Evolutionary conservation across 2,888 invertebrate genomes (phyloP), one percentile per base, ranked within the genome.

Genomic region (Neoascia interrupta): DNA sequence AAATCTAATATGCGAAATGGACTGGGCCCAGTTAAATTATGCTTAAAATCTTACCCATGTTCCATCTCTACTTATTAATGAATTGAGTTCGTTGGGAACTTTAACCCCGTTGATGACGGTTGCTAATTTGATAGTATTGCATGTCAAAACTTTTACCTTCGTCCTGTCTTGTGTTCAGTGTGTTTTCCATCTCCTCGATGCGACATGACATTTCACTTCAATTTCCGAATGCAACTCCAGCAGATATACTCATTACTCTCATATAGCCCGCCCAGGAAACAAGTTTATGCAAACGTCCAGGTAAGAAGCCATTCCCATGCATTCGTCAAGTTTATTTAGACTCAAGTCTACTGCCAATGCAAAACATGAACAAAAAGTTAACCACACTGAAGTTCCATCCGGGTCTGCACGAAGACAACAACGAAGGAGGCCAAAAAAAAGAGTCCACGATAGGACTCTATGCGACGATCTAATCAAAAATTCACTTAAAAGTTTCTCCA

Each of bases 401-500:
- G 6, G 15, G 47, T n/a, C n/a, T 39, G 4, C 28, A 19, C n/a
- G n/a, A 51, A 51, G 51, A 73, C 58, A 53, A 63, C 31, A n/a
- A n/a, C 28, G 39, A 26, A 36, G 23, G 11, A 21, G 49, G 34
- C 43, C 49, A 56, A 41, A 43, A 31, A 56, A 41, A 23, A 56
- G 49, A 45, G 37, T 15, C 31, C 15, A 31, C 31, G 16, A 15
- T 13, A 26, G 41, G 31, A 54, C 28, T 66, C 51, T n/a, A n/a
- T n/a, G 31, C 45, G 36, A 64, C 72, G 47, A 66, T 79, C 72
- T 79, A 79, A 79, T 79, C 79, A 79, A 79, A 79, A 79, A 72
- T 79, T 66, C 72, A 79, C 72, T 72, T 79, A 73, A 73, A 79
- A 79, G 53, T 79, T 79, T 61, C 39, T 41, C 61, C 28, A 43